phyloP scores from a whole-genome alignment of 1,140 invertebrate species.

The Heliconius hermathena region DNA sequence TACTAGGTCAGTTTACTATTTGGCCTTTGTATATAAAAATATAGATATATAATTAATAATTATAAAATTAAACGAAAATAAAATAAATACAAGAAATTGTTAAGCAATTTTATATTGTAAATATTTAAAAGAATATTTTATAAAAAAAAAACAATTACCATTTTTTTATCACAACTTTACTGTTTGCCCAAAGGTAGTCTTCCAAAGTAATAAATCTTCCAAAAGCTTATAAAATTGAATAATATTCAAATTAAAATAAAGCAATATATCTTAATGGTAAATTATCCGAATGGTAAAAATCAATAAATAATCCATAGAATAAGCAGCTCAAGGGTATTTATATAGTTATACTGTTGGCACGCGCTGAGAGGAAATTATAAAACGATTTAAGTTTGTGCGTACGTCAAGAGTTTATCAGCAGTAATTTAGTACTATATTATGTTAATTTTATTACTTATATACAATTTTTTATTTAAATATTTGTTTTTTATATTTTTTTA shows the following conservation, averaged over 20 bases:
- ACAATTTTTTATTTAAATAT: too few relatives aligned
- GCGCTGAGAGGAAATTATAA: constrained; percentile 12
- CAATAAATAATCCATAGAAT: constrained; percentile 29
- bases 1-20: constrained; percentile 23
- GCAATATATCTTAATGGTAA: constrained; percentile 20
- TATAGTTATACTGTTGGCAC: neutral
- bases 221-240: constrained; percentile 14
- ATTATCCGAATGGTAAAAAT: constrained; percentile 27
- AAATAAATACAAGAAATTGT: neutral
- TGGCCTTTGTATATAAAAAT: neutral
- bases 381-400: neutral
- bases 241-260: constrained; percentile 22
- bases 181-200: neutral
- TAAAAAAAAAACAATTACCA: neutral
- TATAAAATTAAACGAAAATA: neutral
- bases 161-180: neutral
- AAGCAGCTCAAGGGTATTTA: constrained; percentile 20
- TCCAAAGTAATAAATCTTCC: constrained; percentile 21
- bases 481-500: too few relatives aligned
- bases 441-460: too few relatives aligned
- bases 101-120: neutral
- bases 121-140: neutral
- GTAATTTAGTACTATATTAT: neutral
- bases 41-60: neutral
- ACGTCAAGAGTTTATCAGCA: neutral